Base-by-base conservation (phyloP, 2,888 invertebrate genomes). In the Colostygia pectinataria region DNA sequence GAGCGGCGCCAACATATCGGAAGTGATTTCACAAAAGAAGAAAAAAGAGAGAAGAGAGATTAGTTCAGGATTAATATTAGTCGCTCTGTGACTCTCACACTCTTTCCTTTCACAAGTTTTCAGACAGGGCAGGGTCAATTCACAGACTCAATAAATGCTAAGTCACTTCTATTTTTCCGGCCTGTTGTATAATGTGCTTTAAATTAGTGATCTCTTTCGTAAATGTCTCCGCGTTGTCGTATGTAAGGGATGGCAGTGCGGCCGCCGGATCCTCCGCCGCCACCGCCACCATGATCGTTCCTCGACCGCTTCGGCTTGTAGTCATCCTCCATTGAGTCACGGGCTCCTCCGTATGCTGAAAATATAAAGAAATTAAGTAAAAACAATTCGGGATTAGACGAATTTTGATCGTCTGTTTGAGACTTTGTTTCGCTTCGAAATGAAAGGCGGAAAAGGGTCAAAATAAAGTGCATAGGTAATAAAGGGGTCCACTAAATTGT, bases 401-500 rank as follows among this genome's bases (percentile, higher is more conserved):
- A 39, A 33, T 34, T 45, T 47, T 32, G 31, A 56, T 55, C 43
- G 61, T 54, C 27, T 50, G 20, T 50, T 47, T 36, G 37, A 45
- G 9, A 9, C 33, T 33, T 18, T 54, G 57, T 55, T 56, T 53
- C 50, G 27, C 43, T 58, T 61, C 57, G 52, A 43, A 28, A 28
- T 4, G 23, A 27, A 38, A 33, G 15, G 28, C 36, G 24, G 24
- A 40, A 37, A 45, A 48, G 38, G 49, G 36, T 50, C 34, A 36
- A 15, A 39, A 20, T 42, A 44, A 31, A 48, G 45, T 75, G 75
- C 71, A 65, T 77, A 76, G 65, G 67, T 77, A 76, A 72, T 74
- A 79, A 87, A 83, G 72, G 89, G 89, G 89, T 89, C 89, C 89
- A 90, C 83, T 83, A 82, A 71, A 78, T 68, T 77, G 81, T 76